phyloP scores from a whole-genome alignment of 2,113 vertebrate genomes.

The Labeo rohita region DNA sequence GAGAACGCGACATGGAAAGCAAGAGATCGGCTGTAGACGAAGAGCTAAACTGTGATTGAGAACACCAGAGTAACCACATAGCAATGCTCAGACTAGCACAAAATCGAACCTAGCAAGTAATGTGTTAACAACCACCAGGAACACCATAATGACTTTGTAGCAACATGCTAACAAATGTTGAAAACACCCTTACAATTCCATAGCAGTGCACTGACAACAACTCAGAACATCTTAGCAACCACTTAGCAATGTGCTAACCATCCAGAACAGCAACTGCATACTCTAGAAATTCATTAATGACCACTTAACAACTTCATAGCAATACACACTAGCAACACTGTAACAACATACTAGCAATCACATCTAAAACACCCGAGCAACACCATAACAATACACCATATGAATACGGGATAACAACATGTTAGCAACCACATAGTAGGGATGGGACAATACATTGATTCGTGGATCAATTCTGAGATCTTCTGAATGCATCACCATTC shows the following conservation, averaged over 20 bases:
- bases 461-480: too few relatives aligned
- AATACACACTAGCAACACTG: background rate
- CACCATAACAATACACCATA: too few relatives aligned
- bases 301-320: too few relatives aligned
- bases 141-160: background rate
- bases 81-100: background rate
- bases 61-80: background rate
- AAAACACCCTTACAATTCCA: background rate
- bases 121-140: background rate
- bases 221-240: background rate
- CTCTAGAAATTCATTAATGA: too few relatives aligned
- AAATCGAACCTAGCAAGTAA: background rate
- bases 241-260: too few relatives aligned
- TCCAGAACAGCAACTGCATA: too few relatives aligned
- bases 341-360: background rate
- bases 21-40: background rate
- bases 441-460: too few relatives aligned
- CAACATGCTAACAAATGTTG: background rate
- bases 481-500: too few relatives aligned
- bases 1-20: background rate
- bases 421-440: too few relatives aligned
- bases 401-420: too few relatives aligned
- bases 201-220: background rate
- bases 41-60: background rate
- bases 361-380: too few relatives aligned